These are phyloP conservation scores for Acrocephalus arundinaceus DNA, from an alignment of 2,113 vertebrate genomes.

Conservation along the genomic window DNA sequence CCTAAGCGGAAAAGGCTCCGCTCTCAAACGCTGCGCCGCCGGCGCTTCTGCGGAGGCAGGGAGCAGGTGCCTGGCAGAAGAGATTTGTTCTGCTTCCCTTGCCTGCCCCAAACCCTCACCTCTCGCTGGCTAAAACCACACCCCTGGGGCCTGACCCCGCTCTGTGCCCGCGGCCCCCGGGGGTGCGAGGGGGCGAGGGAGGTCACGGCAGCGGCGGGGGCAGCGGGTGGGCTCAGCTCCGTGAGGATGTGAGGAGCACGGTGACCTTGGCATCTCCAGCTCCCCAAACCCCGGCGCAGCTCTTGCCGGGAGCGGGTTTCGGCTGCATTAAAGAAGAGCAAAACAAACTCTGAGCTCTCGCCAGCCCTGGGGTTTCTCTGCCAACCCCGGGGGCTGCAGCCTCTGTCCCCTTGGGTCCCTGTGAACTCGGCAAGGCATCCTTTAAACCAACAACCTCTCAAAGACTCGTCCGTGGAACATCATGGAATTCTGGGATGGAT, in stretches of 20 bases:
- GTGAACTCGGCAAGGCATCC: neutral
- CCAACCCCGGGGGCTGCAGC: neutral
- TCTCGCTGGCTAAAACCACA: rapidly evolving
- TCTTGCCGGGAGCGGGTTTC: neutral
- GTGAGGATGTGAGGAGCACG: rapidly evolving
- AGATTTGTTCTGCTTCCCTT: constrained; percentile 45
- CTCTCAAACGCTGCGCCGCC: neutral
- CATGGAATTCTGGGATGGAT: rapidly evolving
- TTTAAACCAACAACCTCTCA: neutral
- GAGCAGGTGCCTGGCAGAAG: constrained; percentile 60
- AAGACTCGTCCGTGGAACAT: neutral
- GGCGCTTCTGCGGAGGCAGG: neutral
- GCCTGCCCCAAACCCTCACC: neutral
- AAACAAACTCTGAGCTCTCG: neutral
- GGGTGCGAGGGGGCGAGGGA: neutral
- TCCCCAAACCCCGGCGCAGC: rapidly evolving
- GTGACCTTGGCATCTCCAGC: neutral
- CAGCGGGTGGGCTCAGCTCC: neutral
- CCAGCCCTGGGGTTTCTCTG: neutral
- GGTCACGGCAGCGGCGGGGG: rapidly evolving
- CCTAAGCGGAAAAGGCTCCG: neutral
- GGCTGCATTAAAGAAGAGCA: neutral
- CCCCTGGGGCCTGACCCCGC: neutral
- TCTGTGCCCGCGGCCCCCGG: rapidly evolving
- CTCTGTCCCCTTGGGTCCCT: rapidly evolving